Conservation (phyloP, 2,888 invertebrate genomes). For the Pandemis heparana region DNA sequence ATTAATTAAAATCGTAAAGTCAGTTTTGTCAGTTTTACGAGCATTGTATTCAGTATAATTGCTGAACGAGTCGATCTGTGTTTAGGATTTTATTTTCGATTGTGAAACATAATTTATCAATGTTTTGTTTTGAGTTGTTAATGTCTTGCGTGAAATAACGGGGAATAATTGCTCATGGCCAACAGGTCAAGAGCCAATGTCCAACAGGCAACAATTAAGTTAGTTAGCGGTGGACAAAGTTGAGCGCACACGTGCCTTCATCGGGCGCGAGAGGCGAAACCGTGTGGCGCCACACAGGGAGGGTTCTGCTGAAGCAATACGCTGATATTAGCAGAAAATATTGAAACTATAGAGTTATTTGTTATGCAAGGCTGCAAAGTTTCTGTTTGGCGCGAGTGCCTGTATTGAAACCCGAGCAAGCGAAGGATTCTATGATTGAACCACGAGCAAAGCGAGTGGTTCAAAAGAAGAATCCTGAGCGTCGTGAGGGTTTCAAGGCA, state of each 20-base stretch:
- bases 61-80: too few species aligned
- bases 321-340: neutral
- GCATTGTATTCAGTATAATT: neutral
- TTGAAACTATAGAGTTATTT: too few species aligned
- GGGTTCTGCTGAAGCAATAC: neutral
- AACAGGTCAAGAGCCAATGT: conserved; percentile 16
- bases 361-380: too few species aligned
- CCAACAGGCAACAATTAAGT: conserved; percentile 35
- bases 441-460: too few species aligned
- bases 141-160: too few species aligned
- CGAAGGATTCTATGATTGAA: too few species aligned
- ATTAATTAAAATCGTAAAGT: neutral
- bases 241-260: conserved; percentile 27
- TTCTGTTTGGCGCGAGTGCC: too few species aligned
- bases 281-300: neutral
- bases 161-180: neutral
- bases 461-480: too few species aligned
- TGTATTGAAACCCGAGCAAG: too few species aligned
- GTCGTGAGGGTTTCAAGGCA: too few species aligned
- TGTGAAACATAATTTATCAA: too few species aligned
- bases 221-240: conserved; percentile 38
- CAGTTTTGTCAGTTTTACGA: neutral
- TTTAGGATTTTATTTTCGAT: neutral
- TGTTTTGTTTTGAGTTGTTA: too few species aligned
- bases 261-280: neutral